These are phyloP conservation scores for Oenanthe oenanthe DNA, from an alignment of 2,113 vertebrate genomes.

Conservation along the genomic window DNA sequence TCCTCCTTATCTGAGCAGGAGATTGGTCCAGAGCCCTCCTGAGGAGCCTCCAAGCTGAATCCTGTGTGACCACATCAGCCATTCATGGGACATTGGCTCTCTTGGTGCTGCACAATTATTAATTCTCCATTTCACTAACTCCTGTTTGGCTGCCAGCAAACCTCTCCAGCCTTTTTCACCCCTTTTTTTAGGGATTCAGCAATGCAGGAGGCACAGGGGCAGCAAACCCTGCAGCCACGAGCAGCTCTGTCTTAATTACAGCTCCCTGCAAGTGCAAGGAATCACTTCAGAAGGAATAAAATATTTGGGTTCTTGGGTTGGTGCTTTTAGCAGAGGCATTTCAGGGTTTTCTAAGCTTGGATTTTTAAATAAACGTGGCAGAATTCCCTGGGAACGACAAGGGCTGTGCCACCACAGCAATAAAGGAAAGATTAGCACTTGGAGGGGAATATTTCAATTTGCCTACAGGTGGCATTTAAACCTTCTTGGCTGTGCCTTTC, in stretches of 20 bases:
- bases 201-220: background rate
- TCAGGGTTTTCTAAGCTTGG: background rate
- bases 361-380: background rate
- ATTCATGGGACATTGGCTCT: background rate
- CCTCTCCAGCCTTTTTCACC: background rate
- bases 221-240: background rate
- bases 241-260: background rate
- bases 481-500: background rate
- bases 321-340: background rate
- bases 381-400: background rate
- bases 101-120: background rate
- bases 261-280: background rate
- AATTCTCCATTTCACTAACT: background rate
- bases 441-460: background rate
- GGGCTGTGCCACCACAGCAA: background rate
- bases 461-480: background rate
- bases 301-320: background rate
- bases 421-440: slow-evolving; percentile 2
- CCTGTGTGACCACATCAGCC: background rate
- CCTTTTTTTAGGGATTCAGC: background rate
- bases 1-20: background rate
- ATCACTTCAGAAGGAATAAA: background rate
- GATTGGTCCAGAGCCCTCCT: background rate
- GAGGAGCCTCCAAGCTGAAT: background rate
- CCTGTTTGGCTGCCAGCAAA: background rate